Base-by-base conservation (phyloP, 2,888 invertebrate species). In the Thalpophila matura region DNA sequence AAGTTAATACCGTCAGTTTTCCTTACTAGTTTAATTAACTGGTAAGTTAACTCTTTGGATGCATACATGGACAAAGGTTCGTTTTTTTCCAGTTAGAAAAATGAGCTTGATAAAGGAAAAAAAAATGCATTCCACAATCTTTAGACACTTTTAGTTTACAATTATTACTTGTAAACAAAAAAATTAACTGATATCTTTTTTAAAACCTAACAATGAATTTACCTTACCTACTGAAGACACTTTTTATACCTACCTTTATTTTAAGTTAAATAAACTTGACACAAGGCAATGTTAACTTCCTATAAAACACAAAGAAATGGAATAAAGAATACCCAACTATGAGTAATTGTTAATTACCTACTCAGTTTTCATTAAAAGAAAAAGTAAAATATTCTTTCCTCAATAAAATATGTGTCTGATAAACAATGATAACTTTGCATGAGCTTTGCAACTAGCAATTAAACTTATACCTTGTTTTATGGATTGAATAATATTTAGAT, bases 221-320 rank as follows among this genome's bases (percentile, higher is more conserved):
- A 16, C 1, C 35, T n/a, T 2, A n/a, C n/a, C n/a, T 18, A 51
- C n/a, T 20, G 43, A 55, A 53, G 12, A n/a, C 12, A 14, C 18
- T 20, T 24, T 29, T 22, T 10, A 5, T 18, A 33, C 27, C 22
- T 18, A 33, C 27, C 22, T 27, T 46, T 27, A 27, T 31, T 27
- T 7, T 33, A 18, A 46, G 70, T 53, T 70, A 33, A 71, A 66
- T 31, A 46, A 66, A 70, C 63, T 70, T 20, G 5, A 26, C 38
- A 62, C 51, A 53, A 53, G 22, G 26, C 7, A 61, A 40, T 24
- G 6, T 46, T 26, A 26, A 54, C 29, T 64, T 54, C 47, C 40
- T 37, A 18, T 16, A 22, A 7, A 47, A 54, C 40, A 71, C 45
- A 67, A 67, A 51, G 65, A 35, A 42, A 46, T 40, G 2, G 2